These are phyloP conservation scores for Brenthis daphne DNA, from an alignment of 2,888 invertebrate genomes.

Conservation along the genomic window DNA sequence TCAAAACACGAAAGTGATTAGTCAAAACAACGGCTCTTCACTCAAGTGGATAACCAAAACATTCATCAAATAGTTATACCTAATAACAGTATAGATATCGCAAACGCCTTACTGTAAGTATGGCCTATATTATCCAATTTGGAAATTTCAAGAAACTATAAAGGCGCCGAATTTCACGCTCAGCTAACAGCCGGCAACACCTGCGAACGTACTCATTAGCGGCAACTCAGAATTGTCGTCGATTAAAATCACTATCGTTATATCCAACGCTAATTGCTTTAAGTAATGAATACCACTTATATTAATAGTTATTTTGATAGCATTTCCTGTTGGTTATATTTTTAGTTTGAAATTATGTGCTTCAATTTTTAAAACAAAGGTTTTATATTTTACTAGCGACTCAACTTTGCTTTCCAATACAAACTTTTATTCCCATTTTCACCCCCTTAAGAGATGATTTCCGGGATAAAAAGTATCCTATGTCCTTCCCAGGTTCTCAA, in stretches of 20 bases:
- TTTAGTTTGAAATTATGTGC: not conserved
- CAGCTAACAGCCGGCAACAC: constrained; percentile 46
- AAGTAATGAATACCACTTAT: constrained; percentile 40
- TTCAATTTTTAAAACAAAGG: too few species aligned
- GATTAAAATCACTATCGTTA: constrained; percentile 47
- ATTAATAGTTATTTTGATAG: constrained; percentile 32
- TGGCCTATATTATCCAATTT: constrained; percentile 26
- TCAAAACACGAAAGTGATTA: too few species aligned
- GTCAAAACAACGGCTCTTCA: too few species aligned
- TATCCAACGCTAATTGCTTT: constrained; percentile 42
- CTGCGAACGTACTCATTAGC: constrained; percentile 48
- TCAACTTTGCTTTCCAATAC: too few species aligned
- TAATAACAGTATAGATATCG: not conserved
- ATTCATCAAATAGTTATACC: too few species aligned
- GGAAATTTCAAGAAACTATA: constrained; percentile 42
- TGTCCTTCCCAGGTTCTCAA: too few species aligned
- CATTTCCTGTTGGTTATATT: not conserved
- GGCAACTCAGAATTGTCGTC: constrained; percentile 47
- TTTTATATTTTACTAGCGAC: too few species aligned
- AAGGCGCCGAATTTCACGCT: constrained; percentile 41
- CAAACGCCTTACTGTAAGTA: not conserved
- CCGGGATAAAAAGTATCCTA: too few species aligned
- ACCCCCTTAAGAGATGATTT: too few species aligned
- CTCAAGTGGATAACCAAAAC: too few species aligned
- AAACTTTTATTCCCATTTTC: too few species aligned